Evolutionary conservation across 2,797 vertebrate species (phyloP).

Genomic region (Alcedo atthis): DNA sequence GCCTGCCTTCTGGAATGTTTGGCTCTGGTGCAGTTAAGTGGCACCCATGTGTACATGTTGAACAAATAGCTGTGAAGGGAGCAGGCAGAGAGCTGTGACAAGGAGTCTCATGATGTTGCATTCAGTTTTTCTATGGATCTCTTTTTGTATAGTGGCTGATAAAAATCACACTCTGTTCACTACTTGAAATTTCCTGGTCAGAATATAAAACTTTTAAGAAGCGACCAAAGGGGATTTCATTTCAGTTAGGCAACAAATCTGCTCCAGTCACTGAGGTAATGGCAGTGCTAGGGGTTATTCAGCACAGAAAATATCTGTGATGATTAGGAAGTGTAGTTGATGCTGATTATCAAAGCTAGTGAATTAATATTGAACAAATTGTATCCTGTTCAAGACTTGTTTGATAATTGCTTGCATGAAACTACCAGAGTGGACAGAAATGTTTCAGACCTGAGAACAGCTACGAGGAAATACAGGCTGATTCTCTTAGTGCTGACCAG

Average conservation of each 20-base stretch:
- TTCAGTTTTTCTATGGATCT: not conserved
- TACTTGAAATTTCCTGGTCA: not conserved
- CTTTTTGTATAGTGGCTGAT: not conserved
- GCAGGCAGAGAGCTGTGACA: fast-evolving
- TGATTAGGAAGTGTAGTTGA: not conserved
- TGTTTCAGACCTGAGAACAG: not conserved
- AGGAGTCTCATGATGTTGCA: not conserved
- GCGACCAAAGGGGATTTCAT: not conserved
- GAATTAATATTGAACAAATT: not conserved
- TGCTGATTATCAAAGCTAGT: not conserved
- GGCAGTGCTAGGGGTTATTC: not conserved
- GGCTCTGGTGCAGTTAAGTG: not conserved
- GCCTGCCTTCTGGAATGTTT: not conserved
- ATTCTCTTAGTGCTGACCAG: not conserved
- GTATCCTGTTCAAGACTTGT: not conserved
- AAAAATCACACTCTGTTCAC: not conserved
- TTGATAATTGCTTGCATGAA: not conserved
- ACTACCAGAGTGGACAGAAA: not conserved
- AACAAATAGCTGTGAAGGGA: not conserved
- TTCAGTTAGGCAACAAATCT: not conserved
- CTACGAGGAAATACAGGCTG: not conserved
- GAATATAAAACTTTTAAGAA: not conserved
- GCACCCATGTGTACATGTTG: fast-evolving
- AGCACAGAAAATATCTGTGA: not conserved
- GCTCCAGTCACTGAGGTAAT: not conserved